Percentiles rank a stretch among this genome's conserved stretches.
phyloP scores from a whole-genome alignment of 2,797 vertebrate genomes.

The Furcifer pardalis region DNA sequence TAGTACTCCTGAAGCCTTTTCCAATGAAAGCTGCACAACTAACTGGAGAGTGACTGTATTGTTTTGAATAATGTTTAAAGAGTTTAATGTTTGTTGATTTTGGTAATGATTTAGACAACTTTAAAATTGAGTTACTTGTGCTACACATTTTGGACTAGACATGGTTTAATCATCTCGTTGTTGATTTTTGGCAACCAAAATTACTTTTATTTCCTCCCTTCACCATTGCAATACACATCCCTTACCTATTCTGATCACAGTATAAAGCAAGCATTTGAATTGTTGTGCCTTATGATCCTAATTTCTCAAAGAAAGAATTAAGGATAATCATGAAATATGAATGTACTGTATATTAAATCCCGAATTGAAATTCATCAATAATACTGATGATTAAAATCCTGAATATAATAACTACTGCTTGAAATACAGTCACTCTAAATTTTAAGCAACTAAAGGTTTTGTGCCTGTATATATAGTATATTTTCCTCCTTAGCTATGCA shows the following conservation, averaged over 20 bases:
- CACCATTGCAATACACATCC: slow-evolving; percentile 19
- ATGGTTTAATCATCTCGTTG: not conserved
- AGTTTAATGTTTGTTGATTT: slow-evolving; percentile 23
- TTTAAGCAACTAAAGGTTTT: slow-evolving; percentile 23
- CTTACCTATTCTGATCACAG: not conserved
- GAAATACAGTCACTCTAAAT: slow-evolving; percentile 29
- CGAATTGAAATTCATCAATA: slow-evolving; percentile 40
- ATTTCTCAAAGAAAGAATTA: slow-evolving; percentile 9
- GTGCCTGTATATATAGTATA: not conserved
- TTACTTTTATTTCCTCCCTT: slow-evolving; percentile 1
- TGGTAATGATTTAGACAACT: slow-evolving; percentile 23
- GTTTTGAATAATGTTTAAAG: slow-evolving; percentile 19
- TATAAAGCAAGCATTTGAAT: slow-evolving; percentile 30
- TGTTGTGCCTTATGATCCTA: slow-evolving; percentile 18
- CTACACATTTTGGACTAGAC: not conserved
- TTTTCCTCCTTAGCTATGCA: not conserved
- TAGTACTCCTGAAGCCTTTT: slow-evolving; percentile 8
- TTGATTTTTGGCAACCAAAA: not conserved
- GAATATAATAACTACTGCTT: slow-evolving; percentile 26
- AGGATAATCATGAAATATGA: slow-evolving; percentile 30
- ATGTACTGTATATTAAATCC: slow-evolving; percentile 15
- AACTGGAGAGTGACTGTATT: slow-evolving; percentile 46
- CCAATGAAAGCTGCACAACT: slow-evolving; percentile 44
- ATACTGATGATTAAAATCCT: slow-evolving; percentile 43
- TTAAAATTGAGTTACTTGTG: slow-evolving; percentile 20